Evolutionary conservation across 2,888 invertebrate species (phyloP).

Genomic region (Drosophila percnosoma): DNA sequence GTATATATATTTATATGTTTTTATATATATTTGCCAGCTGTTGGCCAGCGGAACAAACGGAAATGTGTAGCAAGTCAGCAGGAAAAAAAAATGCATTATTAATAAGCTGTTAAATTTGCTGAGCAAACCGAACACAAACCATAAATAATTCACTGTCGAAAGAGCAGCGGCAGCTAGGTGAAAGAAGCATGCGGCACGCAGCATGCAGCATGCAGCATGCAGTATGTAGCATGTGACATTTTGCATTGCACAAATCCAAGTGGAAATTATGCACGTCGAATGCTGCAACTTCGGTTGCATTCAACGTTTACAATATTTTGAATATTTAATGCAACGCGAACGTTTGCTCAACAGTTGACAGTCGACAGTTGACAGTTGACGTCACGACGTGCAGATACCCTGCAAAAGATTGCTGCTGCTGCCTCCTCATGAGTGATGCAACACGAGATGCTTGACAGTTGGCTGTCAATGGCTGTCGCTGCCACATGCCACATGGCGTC

Average conservation of each 20-base stretch:
- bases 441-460: conserved; percentile 5
- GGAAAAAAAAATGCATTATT: conserved; percentile 70
- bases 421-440: conserved; percentile 2
- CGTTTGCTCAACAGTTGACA: conserved; percentile 9
- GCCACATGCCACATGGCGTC: conserved; percentile 41
- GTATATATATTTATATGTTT: neutral
- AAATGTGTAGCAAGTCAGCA: conserved; percentile 64
- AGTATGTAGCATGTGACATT: conserved; percentile 41
- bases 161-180: neutral
- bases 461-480: conserved; percentile 49
- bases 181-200: neutral
- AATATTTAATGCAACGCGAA: conserved; percentile 65
- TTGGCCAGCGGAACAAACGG: conserved; percentile 26
- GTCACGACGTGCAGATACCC: conserved; percentile 42
- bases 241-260: conserved; percentile 72
- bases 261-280: conserved; percentile 76
- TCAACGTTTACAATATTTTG: conserved; percentile 78
- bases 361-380: neutral
- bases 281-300: conserved; percentile 53
- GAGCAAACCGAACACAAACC: conserved; percentile 71
- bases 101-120: conserved; percentile 80
- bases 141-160: conserved; percentile 69
- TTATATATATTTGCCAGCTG: neutral
- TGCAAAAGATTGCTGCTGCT: conserved; percentile 3
- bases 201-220: neutral